Percentiles rank a stretch among this genome's conserved stretches.
Evolutionary conservation across 2,113 vertebrate species (phyloP).

Genomic region (Petromus typicus): DNA sequence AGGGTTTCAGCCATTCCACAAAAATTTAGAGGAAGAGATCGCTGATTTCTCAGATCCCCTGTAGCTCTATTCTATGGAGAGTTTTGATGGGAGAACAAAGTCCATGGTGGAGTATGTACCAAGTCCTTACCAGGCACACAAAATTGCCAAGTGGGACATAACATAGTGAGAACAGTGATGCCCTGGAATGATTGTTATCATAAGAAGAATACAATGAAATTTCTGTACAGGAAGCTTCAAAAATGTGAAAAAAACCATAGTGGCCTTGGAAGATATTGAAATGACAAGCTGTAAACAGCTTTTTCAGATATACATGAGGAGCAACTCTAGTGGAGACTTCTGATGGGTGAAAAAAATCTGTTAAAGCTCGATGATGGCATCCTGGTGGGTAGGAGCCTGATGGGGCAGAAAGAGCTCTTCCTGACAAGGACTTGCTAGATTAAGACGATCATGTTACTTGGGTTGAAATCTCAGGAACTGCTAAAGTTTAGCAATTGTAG

Average conservation of each 20-base stretch:
- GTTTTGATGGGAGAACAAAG: neutral
- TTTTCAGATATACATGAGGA: too few species aligned
- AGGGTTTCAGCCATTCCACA: neutral
- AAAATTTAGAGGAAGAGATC: neutral
- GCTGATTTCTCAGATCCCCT: neutral
- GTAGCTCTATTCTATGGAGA: neutral
- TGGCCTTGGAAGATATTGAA: neutral
- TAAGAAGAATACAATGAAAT: neutral
- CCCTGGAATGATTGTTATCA: neutral
- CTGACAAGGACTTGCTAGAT: neutral
- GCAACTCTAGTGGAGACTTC: neutral
- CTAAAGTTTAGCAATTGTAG: too few species aligned
- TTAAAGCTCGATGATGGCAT: neutral
- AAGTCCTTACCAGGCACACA: too few species aligned
- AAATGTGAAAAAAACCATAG: too few species aligned
- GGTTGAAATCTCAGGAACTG: neutral
- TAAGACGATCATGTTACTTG: neutral
- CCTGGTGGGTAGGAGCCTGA: too few species aligned
- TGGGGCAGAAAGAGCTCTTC: neutral
- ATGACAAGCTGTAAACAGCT: neutral
- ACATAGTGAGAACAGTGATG: neutral
- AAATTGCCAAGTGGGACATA: neutral
- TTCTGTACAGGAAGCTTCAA: too few species aligned
- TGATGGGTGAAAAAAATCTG: neutral
- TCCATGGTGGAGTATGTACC: neutral